phyloP scores from a whole-genome alignment of 2,797 vertebrate genomes.

The Pampus argenteus region DNA sequence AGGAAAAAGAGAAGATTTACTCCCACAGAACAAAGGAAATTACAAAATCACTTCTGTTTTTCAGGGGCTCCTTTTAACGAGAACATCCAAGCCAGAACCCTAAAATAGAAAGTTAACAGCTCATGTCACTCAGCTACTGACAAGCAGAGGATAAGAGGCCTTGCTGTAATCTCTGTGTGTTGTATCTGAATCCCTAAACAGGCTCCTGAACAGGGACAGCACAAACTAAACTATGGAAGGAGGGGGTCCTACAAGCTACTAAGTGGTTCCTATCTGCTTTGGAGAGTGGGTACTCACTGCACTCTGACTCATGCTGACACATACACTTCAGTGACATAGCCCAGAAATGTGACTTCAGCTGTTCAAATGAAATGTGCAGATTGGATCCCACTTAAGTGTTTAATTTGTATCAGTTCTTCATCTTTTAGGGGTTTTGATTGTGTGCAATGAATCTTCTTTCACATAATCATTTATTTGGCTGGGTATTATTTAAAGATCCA shows the following conservation, averaged over 20 bases:
- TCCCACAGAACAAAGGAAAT: constrained; percentile 65
- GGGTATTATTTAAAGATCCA: background rate
- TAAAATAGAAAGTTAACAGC: constrained; percentile 92
- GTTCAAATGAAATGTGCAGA: constrained; percentile 41
- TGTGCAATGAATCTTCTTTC: constrained; percentile 6
- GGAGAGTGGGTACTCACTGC: constrained; percentile 72
- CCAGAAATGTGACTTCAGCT: constrained; percentile 36
- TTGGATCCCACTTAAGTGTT: constrained; percentile 20
- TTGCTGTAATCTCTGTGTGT: constrained; percentile 87
- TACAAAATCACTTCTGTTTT: constrained; percentile 73
- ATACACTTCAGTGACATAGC: constrained; percentile 60
- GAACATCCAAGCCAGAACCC: constrained; percentile 82
- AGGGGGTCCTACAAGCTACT: constrained; percentile 72
- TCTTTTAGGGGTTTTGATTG: background rate
- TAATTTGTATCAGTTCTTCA: constrained; percentile 10
- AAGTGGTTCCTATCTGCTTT: constrained; percentile 79
- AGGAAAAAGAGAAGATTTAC: constrained; percentile 70
- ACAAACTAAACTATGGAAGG: constrained; percentile 77
- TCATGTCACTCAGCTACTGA: constrained; percentile 87
- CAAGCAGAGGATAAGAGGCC: constrained; percentile 85
- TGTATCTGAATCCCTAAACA: constrained; percentile 85
- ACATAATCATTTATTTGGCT: background rate
- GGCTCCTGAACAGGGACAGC: constrained; percentile 85
- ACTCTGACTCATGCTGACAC: constrained; percentile 70
- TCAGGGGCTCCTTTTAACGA: constrained; percentile 69